Evolutionary conservation across 1,140 invertebrate genomes (phyloP), one percentile per base, ranked within the genome.

Genomic region (Orchestia grillus): DNA sequence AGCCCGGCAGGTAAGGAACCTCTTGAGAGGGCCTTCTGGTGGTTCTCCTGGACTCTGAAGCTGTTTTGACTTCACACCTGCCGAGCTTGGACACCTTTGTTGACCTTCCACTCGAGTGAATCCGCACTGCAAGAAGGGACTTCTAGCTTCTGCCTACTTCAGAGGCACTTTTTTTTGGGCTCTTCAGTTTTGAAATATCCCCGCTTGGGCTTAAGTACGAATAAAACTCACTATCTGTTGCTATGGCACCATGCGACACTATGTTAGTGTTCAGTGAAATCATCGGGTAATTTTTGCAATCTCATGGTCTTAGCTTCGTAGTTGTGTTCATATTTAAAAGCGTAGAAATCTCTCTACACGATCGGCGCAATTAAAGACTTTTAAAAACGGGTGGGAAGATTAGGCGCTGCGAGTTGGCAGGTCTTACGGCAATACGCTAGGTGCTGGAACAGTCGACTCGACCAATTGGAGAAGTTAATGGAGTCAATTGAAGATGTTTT

Each of bases 31-130:
- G 11, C 44, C 44, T 45, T 94, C 11, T 44, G 47, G 92, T 94
- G 92, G 43, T 94, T 94, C 92, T 94, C 92, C n/a, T n/a, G 92
- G 92, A 42, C 43, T 44, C 92, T 94, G 92, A 94, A 94, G 92
- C 43, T 94, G 92, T 94, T 94, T 94, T 94, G 92, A 94, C 92
- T 94, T 94, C 92, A 94, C 92, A 94, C 92, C 92, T 94, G 92
- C 92, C 92, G 43, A n/a, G 43, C 92, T 47, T 44, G 92, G 92
- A 94, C 92, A 94, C 92, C 44, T 47, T 94, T 94, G 92, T 94
- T 94, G 92, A 94, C 44, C 28, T 94, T 94, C 43, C 92, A 45
- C 92, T 94, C 44, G 92, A 45, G 43, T 28, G 92, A 94, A 94
- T 94, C 44, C 92, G 44, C 92, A n/a, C 88, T 90, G 41, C 88